Evolutionary conservation across 2,797 vertebrate species (phyloP).

Genomic region (Malurus leucopterus): DNA sequence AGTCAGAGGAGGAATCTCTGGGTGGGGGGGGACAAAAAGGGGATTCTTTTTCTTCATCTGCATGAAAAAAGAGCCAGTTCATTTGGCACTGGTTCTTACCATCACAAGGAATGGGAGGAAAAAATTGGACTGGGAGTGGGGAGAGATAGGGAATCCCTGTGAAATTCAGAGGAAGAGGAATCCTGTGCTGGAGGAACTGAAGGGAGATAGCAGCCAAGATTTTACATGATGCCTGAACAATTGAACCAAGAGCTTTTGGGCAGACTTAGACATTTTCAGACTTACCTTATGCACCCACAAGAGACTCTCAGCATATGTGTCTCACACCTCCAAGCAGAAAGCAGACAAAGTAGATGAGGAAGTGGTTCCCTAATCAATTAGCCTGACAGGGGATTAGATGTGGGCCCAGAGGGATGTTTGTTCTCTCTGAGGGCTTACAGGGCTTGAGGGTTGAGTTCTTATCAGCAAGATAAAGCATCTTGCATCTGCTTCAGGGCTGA

Average conservation of each 20-base stretch:
- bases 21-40: background rate
- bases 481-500: background rate
- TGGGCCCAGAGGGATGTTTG: background rate
- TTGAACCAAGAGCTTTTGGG: background rate
- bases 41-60: background rate
- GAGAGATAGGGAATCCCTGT: background rate
- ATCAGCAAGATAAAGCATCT: background rate
- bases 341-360: background rate
- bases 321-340: background rate
- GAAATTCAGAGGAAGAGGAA: background rate
- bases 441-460: background rate
- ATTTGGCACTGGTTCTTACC: background rate
- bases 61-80: background rate
- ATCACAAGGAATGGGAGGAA: background rate
- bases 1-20: background rate
- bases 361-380: background rate
- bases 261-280: background rate
- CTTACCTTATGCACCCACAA: background rate
- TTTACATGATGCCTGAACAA: accelerated
- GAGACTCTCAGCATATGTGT: background rate
- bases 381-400: background rate
- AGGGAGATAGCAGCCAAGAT: background rate
- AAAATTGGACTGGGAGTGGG: background rate
- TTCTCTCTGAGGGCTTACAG: background rate
- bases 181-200: background rate